phyloP scores from a whole-genome alignment of 2,888 invertebrate species.

The Druceiella hillmani region DNA sequence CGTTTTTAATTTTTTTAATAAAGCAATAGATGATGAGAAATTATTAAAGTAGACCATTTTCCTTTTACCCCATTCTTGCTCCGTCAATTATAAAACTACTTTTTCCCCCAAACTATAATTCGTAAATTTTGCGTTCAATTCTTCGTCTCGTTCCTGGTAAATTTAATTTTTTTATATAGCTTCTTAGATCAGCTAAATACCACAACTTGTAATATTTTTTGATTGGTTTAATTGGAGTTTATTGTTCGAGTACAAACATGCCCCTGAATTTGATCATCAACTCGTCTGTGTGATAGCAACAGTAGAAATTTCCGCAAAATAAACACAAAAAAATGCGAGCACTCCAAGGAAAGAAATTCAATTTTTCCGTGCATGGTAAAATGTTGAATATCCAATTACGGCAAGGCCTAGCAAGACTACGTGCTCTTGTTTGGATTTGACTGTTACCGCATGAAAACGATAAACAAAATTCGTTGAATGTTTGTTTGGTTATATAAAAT shows the following conservation, averaged over 20 bases:
- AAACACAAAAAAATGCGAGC: no score
- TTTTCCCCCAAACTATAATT: constrained; percentile 16
- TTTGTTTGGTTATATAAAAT: no score
- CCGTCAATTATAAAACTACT: constrained; percentile 20
- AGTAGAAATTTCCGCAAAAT: no score
- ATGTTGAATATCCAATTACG: no score
- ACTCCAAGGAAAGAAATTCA: no score
- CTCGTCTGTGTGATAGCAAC: no score
- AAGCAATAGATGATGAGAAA: constrained; percentile 24
- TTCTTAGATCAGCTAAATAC: constrained; percentile 19
- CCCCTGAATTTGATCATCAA: constrained; percentile 25
- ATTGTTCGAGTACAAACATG: constrained; percentile 26
- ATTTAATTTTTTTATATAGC: constrained; percentile 14
- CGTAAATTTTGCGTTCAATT: constrained; percentile 17
- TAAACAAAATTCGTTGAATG: no score
- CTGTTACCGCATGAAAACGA: no score
- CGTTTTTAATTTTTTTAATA: constrained; percentile 19
- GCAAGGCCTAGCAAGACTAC: no score
- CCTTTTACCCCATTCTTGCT: constrained; percentile 18
- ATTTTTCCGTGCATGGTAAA: no score
- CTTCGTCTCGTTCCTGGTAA: constrained; percentile 21
- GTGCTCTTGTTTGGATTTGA: no score
- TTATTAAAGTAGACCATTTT: constrained; percentile 22
- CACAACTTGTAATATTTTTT: constrained; percentile 28
- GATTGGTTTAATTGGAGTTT: constrained; percentile 28